Base-by-base conservation (phyloP, 1,140 invertebrate species). In the Nixonia krombeini region DNA sequence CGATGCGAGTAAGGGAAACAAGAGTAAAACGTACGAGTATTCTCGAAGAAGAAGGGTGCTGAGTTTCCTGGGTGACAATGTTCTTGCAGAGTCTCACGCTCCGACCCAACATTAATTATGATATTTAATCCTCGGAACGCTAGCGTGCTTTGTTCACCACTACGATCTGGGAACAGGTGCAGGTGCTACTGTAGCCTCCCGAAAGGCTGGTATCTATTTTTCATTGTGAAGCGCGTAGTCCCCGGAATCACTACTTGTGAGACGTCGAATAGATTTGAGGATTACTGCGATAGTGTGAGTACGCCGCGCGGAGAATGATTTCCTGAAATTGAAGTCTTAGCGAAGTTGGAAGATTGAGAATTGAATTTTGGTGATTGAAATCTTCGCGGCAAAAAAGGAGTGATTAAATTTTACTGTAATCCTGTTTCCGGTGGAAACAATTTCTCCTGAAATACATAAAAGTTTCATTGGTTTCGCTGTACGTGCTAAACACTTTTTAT, bases 101-200 rank as follows among this genome's bases (percentile, higher is more conserved):
- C 45, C 53, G 45, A 68, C 64, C 44, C 70, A 61, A 79, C 76
- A 76, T 81, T 81, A 82, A 81, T 82, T 82, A 80, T 79, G 78
- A 81, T 80, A 80, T 79, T 82, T 82, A 81, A 81, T 82, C 73
- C 75, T 57, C 41, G 40, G 70, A 38, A 47, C 59, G 56, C 29
- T 46, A 49, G 58, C 62, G 55, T 59, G 62, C 68, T 80, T 80
- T 81, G 72, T 80, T 74, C 57, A 55, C 53, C 33, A 49, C 50
- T 62, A 57, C 55, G 67, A 61, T 70, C 67, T 70, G 67, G 59
- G 68, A 78, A 75, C 72, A 68, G 58, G 67, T 67, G 70, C 64
- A 67, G 55, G 52, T 75, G 57, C 52, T 26, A 23, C 47, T 37
- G 42, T 33, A 56, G 38, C 46, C 50, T 55, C 16, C 57, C 59